A percentile compares a stretch with the other conserved stretches of the same genome.
Conservation (phyloP, 2,888 invertebrate genomes). For the Drosophila paracracens region DNA sequence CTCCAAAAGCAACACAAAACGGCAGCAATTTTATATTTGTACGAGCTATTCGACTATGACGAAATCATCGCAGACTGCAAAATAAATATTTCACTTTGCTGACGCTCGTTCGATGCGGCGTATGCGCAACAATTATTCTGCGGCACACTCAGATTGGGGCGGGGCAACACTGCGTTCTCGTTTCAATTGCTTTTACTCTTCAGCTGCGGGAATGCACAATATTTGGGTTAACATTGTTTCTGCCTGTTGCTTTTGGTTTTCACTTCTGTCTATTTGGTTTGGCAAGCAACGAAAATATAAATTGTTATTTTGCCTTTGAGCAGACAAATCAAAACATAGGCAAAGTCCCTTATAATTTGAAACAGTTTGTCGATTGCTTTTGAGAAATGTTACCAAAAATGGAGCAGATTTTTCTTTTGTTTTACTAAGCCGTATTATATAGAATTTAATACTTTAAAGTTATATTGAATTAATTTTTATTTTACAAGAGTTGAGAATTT, state of each 20-base stretch:
- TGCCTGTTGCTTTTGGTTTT: slow-evolving; percentile 55
- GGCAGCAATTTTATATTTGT: slow-evolving; percentile 31
- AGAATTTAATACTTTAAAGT: neutral
- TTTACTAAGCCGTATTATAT: neutral
- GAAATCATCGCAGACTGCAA: slow-evolving; percentile 52
- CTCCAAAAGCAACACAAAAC: slow-evolving; percentile 6
- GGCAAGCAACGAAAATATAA: slow-evolving; percentile 29
- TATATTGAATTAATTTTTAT: neutral
- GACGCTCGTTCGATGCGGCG: slow-evolving; percentile 41
- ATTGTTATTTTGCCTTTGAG: slow-evolving; percentile 30
- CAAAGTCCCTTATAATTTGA: neutral
- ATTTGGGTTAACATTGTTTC: slow-evolving; percentile 67
- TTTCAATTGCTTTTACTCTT: slow-evolving; percentile 35
- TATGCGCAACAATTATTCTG: slow-evolving; percentile 56
- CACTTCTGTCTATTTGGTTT: slow-evolving; percentile 49
- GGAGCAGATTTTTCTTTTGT: neutral
- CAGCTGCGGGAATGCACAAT: slow-evolving; percentile 58
- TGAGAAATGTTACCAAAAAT: neutral
- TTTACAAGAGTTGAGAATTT: neutral
- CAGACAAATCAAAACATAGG: slow-evolving; percentile 10
- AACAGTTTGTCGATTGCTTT: neutral
- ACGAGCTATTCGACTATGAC: slow-evolving; percentile 63
- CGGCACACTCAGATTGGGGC: neutral
- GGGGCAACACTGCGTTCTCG: slow-evolving; percentile 18
- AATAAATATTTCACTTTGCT: slow-evolving; percentile 60